phyloP scores from a whole-genome alignment of 2,113 vertebrate genomes.

The Progne subis region DNA sequence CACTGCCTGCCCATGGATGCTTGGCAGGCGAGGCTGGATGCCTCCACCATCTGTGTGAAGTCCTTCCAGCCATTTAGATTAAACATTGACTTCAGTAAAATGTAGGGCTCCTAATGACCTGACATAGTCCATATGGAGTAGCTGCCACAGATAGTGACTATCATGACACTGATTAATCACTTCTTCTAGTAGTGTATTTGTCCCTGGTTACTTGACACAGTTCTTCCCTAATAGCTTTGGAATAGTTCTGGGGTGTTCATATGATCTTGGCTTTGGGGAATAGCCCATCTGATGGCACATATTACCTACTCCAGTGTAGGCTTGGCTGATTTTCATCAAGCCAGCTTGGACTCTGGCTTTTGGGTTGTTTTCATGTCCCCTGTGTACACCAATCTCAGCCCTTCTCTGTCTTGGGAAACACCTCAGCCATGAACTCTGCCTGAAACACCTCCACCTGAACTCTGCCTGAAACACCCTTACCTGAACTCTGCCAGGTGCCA shows the following conservation, averaged over 20 bases:
- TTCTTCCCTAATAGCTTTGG: constrained; percentile 65
- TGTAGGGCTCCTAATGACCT: constrained; percentile 50
- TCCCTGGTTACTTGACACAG: constrained; percentile 59
- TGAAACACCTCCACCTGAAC: too few relatives aligned
- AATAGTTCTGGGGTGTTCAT: constrained; percentile 27
- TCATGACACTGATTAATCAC: constrained; percentile 64
- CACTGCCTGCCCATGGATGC: neutral
- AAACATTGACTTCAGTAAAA: constrained; percentile 23
- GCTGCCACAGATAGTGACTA: constrained; percentile 54
- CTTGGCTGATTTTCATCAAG: neutral
- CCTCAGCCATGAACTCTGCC: neutral
- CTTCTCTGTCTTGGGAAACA: neutral
- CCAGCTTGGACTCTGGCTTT: neutral
- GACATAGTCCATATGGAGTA: constrained; percentile 52
- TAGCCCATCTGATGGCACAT: neutral
- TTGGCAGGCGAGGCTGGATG: neutral
- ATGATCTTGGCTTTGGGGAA: constrained; percentile 39
- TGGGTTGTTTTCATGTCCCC: neutral
- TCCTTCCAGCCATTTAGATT: constrained; percentile 19
- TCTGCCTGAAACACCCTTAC: too few relatives aligned
- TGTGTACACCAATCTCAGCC: neutral
- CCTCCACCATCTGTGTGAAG: constrained; percentile 43
- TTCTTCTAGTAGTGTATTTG: constrained; percentile 16
- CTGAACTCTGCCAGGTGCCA: neutral
- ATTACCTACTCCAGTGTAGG: neutral